Conservation (phyloP, 2,797 vertebrate species). For the Petrocephalus schoutedeni region DNA sequence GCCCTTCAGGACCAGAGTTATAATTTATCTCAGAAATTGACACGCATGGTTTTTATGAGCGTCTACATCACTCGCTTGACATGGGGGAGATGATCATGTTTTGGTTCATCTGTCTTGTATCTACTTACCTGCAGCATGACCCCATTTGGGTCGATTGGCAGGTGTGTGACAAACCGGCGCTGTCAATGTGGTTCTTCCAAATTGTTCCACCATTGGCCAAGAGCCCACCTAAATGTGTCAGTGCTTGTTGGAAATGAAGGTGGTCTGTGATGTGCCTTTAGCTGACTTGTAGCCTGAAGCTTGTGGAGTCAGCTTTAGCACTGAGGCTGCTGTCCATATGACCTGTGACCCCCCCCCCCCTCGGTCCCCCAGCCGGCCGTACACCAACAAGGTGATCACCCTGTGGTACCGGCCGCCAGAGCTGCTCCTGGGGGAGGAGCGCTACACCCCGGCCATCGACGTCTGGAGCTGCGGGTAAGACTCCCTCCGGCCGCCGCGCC, state of each 20-base stretch:
- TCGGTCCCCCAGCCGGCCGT: conserved; percentile 75
- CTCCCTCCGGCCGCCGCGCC: background rate
- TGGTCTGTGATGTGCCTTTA: background rate
- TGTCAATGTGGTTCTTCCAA: background rate
- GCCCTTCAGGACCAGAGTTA: background rate
- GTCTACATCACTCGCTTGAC: background rate
- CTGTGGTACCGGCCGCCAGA: conserved; percentile 98
- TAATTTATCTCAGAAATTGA: background rate
- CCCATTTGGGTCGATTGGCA: background rate
- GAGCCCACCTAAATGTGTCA: background rate
- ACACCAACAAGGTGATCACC: conserved; percentile 98
- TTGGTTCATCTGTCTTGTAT: background rate
- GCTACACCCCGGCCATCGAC: conserved; percentile 94
- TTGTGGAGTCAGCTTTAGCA: background rate
- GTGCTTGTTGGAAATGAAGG: background rate
- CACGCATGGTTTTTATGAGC: background rate
- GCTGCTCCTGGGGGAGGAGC: conserved; percentile 88
- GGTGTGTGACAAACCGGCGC: background rate
- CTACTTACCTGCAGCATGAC: background rate
- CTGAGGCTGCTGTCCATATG: background rate
- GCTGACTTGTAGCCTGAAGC: background rate
- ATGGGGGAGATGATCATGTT: background rate
- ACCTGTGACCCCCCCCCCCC: conserved; percentile 18
- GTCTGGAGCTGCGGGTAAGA: conserved; percentile 99
- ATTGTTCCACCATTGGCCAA: background rate